A percentile compares a stretch with the other conserved stretches of the same genome.
Evolutionary conservation across 2,797 vertebrate genomes (phyloP).

Genomic region (Myotis planiceps): DNA sequence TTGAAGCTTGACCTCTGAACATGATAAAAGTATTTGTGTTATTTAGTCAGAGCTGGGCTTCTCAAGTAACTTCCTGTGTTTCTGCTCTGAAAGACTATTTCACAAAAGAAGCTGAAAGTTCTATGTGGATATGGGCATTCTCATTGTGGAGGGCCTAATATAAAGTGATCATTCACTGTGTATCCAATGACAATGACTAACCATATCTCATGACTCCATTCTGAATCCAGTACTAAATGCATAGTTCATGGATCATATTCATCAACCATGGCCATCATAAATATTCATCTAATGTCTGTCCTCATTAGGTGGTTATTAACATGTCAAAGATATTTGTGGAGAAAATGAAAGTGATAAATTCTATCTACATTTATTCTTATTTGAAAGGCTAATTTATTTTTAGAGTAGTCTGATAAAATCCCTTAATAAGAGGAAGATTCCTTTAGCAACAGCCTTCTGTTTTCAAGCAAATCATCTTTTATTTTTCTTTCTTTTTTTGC

Average conservation of each 20-base stretch:
- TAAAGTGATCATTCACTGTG: not conserved
- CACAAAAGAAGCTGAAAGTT: not conserved
- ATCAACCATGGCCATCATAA: not conserved
- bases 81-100: constrained; percentile 21
- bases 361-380: constrained; percentile 55
- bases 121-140: not conserved
- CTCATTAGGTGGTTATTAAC: constrained; percentile 42
- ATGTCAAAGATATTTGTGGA: constrained; percentile 52
- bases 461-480: not conserved
- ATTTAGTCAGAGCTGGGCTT: constrained; percentile 26
- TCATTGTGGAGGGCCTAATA: not conserved
- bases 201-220: not conserved
- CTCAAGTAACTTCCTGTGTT: constrained; percentile 29
- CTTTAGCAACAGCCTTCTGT: not conserved
- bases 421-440: constrained; percentile 17
- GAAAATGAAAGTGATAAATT: constrained; percentile 55
- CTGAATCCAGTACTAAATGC: not conserved
- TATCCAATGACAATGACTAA: not conserved
- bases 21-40: constrained; percentile 22
- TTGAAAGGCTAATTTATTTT: constrained; percentile 62
- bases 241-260: not conserved
- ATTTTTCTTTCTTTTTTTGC: too few relatives aligned
- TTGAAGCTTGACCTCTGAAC: constrained; percentile 20
- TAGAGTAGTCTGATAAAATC: constrained; percentile 32
- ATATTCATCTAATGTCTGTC: constrained; percentile 53